A percentile compares a stretch with the other conserved stretches of the same genome.
phyloP scores from a whole-genome alignment of 2,888 invertebrate species.

The Chalcosyrphus nemorum region DNA sequence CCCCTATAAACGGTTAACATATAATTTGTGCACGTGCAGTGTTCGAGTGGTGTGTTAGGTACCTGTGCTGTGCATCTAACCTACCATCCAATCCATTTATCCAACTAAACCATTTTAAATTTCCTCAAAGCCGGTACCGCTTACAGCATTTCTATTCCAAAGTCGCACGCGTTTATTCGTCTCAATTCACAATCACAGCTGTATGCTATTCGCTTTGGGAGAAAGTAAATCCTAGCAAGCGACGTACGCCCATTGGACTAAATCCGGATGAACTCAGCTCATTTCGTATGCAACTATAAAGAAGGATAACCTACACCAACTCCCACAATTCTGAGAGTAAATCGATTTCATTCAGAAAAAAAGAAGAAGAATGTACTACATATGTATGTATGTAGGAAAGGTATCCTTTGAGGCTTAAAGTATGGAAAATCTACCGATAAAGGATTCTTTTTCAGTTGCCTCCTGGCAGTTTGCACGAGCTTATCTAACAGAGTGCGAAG shows the following conservation, averaged over 20 bases:
- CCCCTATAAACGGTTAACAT: not conserved
- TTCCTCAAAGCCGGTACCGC: constrained; percentile 15
- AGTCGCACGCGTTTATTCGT: constrained; percentile 8
- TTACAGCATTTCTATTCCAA: constrained; percentile 10
- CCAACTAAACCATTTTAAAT: constrained; percentile 54
- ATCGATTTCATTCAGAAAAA: constrained; percentile 53
- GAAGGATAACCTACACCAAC: constrained; percentile 16
- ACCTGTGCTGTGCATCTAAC: too few species aligned
- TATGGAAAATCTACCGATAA: constrained; percentile 28
- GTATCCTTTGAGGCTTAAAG: constrained; percentile 6
- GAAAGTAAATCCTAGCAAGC: constrained; percentile 13
- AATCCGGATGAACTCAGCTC: constrained; percentile 51
- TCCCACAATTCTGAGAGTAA: not conserved
- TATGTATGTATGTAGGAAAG: not conserved
- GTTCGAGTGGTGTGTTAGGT: too few species aligned
- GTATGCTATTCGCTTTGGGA: not conserved
- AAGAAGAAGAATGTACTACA: too few species aligned
- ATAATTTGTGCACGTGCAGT: constrained; percentile 10
- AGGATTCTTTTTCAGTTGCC: constrained; percentile 21
- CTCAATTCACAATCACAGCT: constrained; percentile 38
- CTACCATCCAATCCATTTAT: constrained; percentile 38
- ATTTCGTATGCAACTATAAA: constrained; percentile 24
- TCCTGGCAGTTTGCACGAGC: not conserved
- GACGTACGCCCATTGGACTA: not conserved
- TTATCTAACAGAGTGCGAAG: not conserved